Evolutionary conservation across 2,888 invertebrate species (phyloP).

Genomic region (Agrochola lota): DNA sequence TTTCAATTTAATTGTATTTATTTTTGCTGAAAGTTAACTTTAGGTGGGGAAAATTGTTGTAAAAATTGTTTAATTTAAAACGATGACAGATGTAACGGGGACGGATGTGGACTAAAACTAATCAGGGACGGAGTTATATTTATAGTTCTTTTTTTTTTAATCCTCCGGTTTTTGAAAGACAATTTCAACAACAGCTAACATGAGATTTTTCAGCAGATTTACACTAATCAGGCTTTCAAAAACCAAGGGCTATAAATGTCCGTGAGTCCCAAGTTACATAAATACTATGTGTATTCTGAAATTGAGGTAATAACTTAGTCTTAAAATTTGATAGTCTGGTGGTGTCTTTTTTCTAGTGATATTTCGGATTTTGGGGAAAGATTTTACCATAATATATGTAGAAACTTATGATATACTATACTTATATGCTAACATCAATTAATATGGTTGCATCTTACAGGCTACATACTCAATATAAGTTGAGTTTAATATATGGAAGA

Average conservation of each 20-base stretch:
- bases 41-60: background rate
- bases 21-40: conserved; percentile 26
- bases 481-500: background rate
- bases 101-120: background rate
- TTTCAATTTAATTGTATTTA: conserved; percentile 45
- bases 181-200: background rate
- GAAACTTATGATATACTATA: background rate
- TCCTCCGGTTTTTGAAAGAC: background rate
- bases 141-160: too few species aligned
- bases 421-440: conserved; percentile 8
- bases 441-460: conserved; percentile 9
- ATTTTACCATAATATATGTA: background rate
- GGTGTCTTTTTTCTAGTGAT: conserved; percentile 41
- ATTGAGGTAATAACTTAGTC: conserved; percentile 30
- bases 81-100: background rate
- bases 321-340: conserved; percentile 16
- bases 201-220: background rate
- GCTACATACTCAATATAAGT: background rate
- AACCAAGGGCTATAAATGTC: background rate
- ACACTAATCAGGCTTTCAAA: background rate
- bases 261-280: background rate
- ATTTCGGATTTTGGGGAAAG: conserved; percentile 20
- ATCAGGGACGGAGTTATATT: background rate
- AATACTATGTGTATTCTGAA: conserved; percentile 30
- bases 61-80: background rate